Evolutionary conservation across 2,113 vertebrate genomes (phyloP).

Genomic region (Thunnus maccoyii): DNA sequence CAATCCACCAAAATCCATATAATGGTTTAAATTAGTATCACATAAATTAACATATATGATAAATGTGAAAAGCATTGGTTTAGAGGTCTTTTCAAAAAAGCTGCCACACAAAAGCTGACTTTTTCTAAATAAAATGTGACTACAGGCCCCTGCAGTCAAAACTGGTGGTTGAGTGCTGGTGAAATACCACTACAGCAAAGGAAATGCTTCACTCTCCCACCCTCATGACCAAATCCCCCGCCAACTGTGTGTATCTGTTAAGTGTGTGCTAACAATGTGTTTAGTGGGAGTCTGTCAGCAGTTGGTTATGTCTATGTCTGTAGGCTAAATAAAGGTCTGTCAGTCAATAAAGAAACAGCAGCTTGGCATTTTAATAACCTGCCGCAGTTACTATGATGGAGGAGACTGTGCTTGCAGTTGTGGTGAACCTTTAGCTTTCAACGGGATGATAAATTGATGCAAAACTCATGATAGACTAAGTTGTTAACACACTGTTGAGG

Average conservation of each 20-base stretch:
- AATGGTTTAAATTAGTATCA: no score
- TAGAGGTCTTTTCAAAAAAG: background rate
- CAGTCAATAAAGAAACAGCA: slow-evolving; percentile 37
- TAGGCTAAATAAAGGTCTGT: slow-evolving; percentile 24
- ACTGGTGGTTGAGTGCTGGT: background rate
- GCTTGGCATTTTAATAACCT: slow-evolving; percentile 33
- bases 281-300: slow-evolving; percentile 59
- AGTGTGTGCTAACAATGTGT: slow-evolving; percentile 57
- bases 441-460: background rate
- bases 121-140: background rate
- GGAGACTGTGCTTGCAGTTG: background rate
- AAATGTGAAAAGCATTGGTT: background rate
- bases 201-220: background rate
- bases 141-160: background rate
- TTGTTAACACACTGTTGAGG: background rate
- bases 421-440: slow-evolving; percentile 4
- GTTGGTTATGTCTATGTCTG: slow-evolving; percentile 17
- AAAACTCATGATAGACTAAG: background rate
- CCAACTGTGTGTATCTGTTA: slow-evolving; percentile 28
- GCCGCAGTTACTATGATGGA: background rate
- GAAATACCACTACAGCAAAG: slow-evolving; percentile 15
- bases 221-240: background rate
- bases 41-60: background rate
- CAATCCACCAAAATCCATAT: no score
- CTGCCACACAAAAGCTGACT: background rate